Base-by-base conservation (phyloP, 2,113 vertebrate species). In the Festucalex cinctus region DNA sequence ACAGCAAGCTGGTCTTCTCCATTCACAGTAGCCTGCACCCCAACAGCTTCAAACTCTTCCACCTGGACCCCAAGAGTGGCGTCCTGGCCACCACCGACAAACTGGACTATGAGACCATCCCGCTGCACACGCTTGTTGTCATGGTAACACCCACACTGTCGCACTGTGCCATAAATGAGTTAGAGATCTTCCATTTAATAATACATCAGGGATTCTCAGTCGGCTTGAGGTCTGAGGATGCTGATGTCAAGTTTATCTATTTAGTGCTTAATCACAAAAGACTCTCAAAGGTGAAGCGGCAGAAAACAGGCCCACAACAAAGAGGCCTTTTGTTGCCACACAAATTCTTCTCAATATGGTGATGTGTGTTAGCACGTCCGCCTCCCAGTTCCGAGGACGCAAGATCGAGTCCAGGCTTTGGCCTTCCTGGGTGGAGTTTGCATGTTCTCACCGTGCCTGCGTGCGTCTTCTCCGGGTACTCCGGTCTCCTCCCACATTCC, bases 21-120 rank as follows among this genome's bases (percentile, higher is more conserved):
- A 90, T 99, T 78, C 93, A 97, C 19, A 90, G 93, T 81, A 94
- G 95, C 24, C 56, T 93, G 20, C 92, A 96, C 46, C 93, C 91
- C 0, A 84, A 87, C 76, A 98, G 96, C 78, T 71, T 88, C 69
- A 91, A 83, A 28, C 83, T 94, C 79, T 98, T 99, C 85, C 94
- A 95, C 68, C 36, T 99, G 84, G 96, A 98, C 79, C 95, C 96
- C 1, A 94, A 91, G 85, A 95, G 81, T 0, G 97, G 95, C 0
- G 79, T 77, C 9, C 86, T 98, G 69, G 90, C 94, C 63, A 89
- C 94, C 32, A 92, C 92, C 2, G 94, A 95, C 71, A 86, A 90
- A 58, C 79, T 98, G 65, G 93, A 94, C 82, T 94, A 93, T 17
- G 92, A 94, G 83, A 80, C 73, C 3, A 90, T 94, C 53, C 82